phyloP scores from a whole-genome alignment of 2,888 invertebrate genomes.

The Theretra japonica region DNA sequence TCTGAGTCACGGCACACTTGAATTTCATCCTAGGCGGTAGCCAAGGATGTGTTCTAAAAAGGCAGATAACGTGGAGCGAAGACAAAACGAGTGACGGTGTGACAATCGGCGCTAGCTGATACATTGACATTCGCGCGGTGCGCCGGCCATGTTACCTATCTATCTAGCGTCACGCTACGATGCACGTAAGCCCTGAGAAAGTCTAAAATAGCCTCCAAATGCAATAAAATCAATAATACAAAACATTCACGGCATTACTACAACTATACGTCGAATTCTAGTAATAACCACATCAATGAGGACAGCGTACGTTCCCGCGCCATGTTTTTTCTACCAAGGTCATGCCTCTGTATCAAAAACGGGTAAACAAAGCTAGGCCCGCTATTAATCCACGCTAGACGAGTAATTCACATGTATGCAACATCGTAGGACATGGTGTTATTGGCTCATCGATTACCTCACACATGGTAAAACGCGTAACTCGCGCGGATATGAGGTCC shows the following conservation, averaged over 20 bases:
- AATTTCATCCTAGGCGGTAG: slow-evolving; percentile 44
- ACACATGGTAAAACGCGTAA: slow-evolving; percentile 59
- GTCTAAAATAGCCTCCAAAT: slow-evolving; percentile 69
- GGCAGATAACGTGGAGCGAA: slow-evolving; percentile 48
- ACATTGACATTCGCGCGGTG: slow-evolving; percentile 63
- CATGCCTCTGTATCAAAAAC: slow-evolving; percentile 77
- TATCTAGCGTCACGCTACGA: slow-evolving; percentile 79
- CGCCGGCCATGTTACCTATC: slow-evolving; percentile 80
- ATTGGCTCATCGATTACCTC: slow-evolving; percentile 77
- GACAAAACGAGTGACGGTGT: slow-evolving; percentile 65
- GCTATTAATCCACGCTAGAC: slow-evolving; percentile 37
- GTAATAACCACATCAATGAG: slow-evolving; percentile 59
- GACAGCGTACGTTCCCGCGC: slow-evolving; percentile 78
- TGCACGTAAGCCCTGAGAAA: slow-evolving; percentile 71
- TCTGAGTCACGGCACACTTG: slow-evolving; percentile 45
- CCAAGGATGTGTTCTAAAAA: slow-evolving; percentile 39
- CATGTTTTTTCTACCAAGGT: slow-evolving; percentile 83
- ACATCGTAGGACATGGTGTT: slow-evolving; percentile 49
- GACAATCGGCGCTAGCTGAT: slow-evolving; percentile 62
- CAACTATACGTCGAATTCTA: slow-evolving; percentile 47
- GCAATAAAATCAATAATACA: slow-evolving; percentile 66
- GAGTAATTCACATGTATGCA: slow-evolving; percentile 38
- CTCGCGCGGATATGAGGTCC: slow-evolving; percentile 66
- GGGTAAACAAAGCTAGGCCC: slow-evolving; percentile 77
- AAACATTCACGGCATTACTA: slow-evolving; percentile 41